Percentiles rank a stretch among this genome's conserved stretches.
Conservation (phyloP, 2,113 vertebrate genomes). For the Hylia prasina region DNA sequence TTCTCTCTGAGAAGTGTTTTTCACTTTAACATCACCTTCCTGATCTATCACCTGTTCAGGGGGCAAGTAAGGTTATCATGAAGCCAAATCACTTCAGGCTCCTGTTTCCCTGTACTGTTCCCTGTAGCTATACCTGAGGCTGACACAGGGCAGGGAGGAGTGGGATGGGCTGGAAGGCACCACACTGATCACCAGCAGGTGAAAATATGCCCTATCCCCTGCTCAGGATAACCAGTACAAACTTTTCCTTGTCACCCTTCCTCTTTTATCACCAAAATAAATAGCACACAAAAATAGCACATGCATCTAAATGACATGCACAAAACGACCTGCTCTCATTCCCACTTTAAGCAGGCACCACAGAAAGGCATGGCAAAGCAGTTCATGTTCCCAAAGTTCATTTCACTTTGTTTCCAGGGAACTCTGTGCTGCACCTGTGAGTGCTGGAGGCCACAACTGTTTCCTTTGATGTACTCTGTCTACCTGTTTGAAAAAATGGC, state of each 20-base stretch:
- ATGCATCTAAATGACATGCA: neutral
- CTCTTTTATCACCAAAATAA: neutral
- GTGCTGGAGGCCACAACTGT: neutral
- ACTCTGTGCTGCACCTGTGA: accelerated
- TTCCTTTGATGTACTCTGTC: neutral
- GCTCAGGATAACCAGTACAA: neutral
- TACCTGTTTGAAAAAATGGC: neutral
- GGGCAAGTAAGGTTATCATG: neutral
- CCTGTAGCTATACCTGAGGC: neutral
- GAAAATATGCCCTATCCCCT: neutral
- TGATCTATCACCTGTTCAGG: neutral
- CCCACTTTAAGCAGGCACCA: neutral
- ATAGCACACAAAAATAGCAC: neutral
- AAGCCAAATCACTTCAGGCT: neutral
- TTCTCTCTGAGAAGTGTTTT: neutral
- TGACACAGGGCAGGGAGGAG: neutral
- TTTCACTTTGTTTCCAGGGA: neutral
- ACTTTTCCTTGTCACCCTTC: neutral
- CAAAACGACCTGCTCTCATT: accelerated
- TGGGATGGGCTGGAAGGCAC: neutral
- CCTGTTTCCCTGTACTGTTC: neutral
- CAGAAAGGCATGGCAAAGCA: neutral
- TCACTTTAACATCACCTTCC: neutral
- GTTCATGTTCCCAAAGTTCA: neutral
- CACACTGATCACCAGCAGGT: accelerated